Evolutionary conservation across 1,140 invertebrate genomes (phyloP).

Genomic region (Limonius californicus): DNA sequence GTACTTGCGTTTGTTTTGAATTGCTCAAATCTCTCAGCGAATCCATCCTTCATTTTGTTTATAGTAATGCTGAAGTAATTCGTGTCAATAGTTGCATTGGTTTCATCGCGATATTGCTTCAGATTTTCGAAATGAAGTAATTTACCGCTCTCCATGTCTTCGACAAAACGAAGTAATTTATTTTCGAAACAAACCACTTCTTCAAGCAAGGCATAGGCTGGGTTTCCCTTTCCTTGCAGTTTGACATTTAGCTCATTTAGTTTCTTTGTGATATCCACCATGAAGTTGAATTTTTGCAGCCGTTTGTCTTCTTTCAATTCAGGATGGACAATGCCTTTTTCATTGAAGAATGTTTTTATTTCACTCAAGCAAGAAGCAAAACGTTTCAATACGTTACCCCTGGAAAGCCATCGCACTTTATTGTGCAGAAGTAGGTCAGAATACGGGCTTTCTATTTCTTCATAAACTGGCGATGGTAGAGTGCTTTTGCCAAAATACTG

Average conservation of each 20-base stretch:
- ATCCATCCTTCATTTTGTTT: too few species aligned
- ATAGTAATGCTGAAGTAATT: constrained; percentile 17
- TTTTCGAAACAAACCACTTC: constrained; percentile 39
- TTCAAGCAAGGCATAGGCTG: constrained; percentile 30
- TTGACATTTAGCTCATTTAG: constrained; percentile 42
- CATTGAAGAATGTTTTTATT: constrained; percentile 37
- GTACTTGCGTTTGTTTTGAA: too few species aligned
- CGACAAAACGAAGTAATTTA: constrained; percentile 28
- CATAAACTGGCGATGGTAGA: constrained; percentile 38
- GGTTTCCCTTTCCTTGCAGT: constrained; percentile 37
- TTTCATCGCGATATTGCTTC: constrained; percentile 30
- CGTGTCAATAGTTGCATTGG: too few species aligned
- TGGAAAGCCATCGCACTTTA: constrained; percentile 33
- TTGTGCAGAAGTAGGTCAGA: too few species aligned
- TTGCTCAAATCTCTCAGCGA: too few species aligned
- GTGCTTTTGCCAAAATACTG: too few species aligned
- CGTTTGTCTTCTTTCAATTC: constrained; percentile 39
- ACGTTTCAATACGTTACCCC: too few species aligned
- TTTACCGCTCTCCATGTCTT: too few species aligned
- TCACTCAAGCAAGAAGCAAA: constrained; percentile 32
- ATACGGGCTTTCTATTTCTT: constrained; percentile 39
- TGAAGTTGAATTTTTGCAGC: constrained; percentile 40
- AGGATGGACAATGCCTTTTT: constrained; percentile 38
- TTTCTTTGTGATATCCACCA: constrained; percentile 38
- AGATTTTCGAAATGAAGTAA: too few species aligned